Base-by-base conservation (phyloP, 2,797 vertebrate species). In the Basileuterus tristriatus region DNA sequence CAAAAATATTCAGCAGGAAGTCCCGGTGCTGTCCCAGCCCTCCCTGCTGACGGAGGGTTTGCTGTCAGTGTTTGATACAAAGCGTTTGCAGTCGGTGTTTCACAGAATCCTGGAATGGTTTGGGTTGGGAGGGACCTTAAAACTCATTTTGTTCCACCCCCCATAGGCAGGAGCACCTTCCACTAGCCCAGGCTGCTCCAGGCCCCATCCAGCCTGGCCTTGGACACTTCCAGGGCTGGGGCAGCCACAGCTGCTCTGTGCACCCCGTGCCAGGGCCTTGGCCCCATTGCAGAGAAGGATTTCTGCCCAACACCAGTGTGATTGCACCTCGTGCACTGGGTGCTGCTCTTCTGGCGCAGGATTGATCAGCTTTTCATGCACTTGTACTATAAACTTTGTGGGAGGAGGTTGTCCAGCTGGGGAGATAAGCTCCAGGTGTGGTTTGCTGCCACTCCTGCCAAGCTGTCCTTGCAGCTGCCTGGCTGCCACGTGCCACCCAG, bases 341-440 rank as follows among this genome's bases (percentile, higher is more conserved):
- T 10, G 34, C 84, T 2, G 11, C 30, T 68, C 26, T 87, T 71
- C 75, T 65, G 71, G 5, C 43, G 70, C 91, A 20, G 26, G 64
- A 79, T 84, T 50, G 53, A 87, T 79, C 27, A 22, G 46, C 62
- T 90, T 84, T 76, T 85, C 67, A 26, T 36, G 47, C 11, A 2
- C 26, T 24, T 7, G 36, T 19, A 8, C 20, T 55, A 41, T 13
- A 26, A 85, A 68, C 63, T 74, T 62, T 47, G 24, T 36, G 93
- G 94, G 91, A 95, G 89, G 91, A 89, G 93, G 87, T 32, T 87
- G 81, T 11, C 37, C 86, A 68, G 89, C 52, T 71, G 83, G 76
- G 3, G 76, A 74, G 30, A 83, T 90, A 90, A 83, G 87, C 41
- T 46, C 39, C 77, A 75, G 91, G 81, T 41, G 65, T 68, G 94